Evolutionary conservation across 2,113 vertebrate genomes (phyloP), one percentile per base, ranked within the genome.

Genomic region (Gopherus evgoodei): DNA sequence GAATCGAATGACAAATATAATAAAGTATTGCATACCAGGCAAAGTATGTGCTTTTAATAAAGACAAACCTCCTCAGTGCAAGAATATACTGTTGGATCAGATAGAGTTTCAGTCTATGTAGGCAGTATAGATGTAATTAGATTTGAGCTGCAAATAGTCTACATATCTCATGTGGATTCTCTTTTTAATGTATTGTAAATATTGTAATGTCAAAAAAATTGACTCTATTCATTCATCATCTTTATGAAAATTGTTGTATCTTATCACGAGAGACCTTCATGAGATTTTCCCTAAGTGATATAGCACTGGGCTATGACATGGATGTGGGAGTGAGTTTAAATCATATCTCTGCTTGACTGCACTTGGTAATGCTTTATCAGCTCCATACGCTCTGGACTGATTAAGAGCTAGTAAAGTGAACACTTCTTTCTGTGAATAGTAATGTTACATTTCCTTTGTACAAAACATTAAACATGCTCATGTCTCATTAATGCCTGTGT

Each of bases 101-200:
- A 86, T 83, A 53, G 79, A n/a, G 2, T 78, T 90, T 93, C 47
- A 69, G 21, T 59, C 65, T 96, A 27, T 83, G 5, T 85, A 83
- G 44, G 38, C 72, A 87, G 44, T 65, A 62, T 42, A 11, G 19
- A 52, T 89, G 84, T 1, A 1, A 11, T 76, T 88, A 52, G 0
- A 52, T 89, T 89, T 91, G 29, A 90, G 8, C 50, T 76, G 5
- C 10, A 91, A 83, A 50, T 76, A 2, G 16, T 6, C 35, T 82
- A 47, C 65, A 49, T 38, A 14, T 81, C 50, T 88, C 21, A 9
- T 56, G 25, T 7, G 50, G 81, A 47, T 92, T 56, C 54, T 22
- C 2, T 44, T 96, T 88, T 91, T 62, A 81, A 57, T 42, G 95
- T 87, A 92, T 38, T 94, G 3, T 53, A 53, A 75, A 56, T 57